Evolutionary conservation across 2,888 invertebrate genomes (phyloP).

Genomic region (Catocala sponsa): DNA sequence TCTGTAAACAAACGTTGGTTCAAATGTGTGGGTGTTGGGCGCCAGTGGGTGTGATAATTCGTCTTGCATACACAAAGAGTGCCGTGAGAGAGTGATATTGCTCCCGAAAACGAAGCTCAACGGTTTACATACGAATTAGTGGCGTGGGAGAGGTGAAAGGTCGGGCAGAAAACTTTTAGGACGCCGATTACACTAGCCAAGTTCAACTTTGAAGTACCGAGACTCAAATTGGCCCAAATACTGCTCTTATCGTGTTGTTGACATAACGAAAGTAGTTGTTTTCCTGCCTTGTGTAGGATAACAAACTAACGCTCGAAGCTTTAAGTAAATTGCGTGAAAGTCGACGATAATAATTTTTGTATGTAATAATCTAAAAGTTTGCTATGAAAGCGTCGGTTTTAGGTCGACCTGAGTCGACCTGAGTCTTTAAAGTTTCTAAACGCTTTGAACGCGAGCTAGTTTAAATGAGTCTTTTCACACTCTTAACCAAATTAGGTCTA

Average conservation of each 20-base stretch:
- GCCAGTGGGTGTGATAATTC: slow-evolving; percentile 86
- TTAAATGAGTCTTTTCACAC: slow-evolving; percentile 4
- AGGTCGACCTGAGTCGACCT: slow-evolving; percentile 11
- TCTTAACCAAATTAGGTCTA: slow-evolving; percentile 5
- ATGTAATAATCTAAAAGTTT: slow-evolving; percentile 13
- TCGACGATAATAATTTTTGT: slow-evolving; percentile 12
- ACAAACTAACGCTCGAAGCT: slow-evolving; percentile 11
- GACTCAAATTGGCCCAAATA: slow-evolving; percentile 37
- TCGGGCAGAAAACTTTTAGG: slow-evolving; percentile 62
- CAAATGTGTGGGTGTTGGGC: slow-evolving; percentile 73
- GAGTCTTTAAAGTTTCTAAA: slow-evolving; percentile 18
- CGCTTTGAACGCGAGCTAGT: background rate
- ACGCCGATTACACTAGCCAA: slow-evolving; percentile 48
- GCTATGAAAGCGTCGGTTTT: slow-evolving; percentile 9
- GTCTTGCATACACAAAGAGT: slow-evolving; percentile 80
- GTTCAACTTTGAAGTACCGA: slow-evolving; percentile 57
- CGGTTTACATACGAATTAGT: slow-evolving; percentile 78
- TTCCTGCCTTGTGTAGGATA: slow-evolving; percentile 16
- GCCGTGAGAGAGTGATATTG: slow-evolving; percentile 82
- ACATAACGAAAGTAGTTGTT: slow-evolving; percentile 37
- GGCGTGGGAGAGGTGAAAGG: slow-evolving; percentile 86
- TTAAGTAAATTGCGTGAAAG: slow-evolving; percentile 17
- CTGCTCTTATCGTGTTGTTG: slow-evolving; percentile 36
- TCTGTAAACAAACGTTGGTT: slow-evolving; percentile 62
- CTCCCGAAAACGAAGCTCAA: slow-evolving; percentile 75